Conservation (phyloP, 1,140 invertebrate species). For the Drosophila cardini region DNA sequence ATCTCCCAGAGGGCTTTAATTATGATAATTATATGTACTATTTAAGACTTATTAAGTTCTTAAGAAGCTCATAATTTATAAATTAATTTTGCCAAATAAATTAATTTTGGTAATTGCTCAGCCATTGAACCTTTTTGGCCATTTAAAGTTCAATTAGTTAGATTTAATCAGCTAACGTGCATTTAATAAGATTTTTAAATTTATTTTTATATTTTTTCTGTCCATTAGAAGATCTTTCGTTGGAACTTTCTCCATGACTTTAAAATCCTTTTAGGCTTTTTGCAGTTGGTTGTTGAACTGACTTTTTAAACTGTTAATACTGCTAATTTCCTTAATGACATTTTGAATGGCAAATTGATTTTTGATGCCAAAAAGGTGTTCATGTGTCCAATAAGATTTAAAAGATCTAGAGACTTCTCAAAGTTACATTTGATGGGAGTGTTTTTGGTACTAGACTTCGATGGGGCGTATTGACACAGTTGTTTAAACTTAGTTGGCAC, state of each 20-base stretch:
- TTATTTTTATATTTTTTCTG: background rate
- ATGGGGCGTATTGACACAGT: too few relatives aligned
- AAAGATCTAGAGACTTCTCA: background rate
- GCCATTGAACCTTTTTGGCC: conserved; percentile 47
- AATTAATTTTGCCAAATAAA: conserved; percentile 37
- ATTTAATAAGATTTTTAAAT: conserved; percentile 15
- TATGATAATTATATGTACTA: conserved; percentile 47
- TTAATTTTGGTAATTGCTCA: conserved; percentile 26
- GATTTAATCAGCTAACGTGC: conserved; percentile 14
- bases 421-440: conserved; percentile 42
- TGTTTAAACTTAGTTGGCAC: conserved; percentile 11
- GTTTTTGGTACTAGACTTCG: too few relatives aligned
- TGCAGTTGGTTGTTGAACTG: conserved; percentile 49
- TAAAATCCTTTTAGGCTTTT: conserved; percentile 10
- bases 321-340: conserved; percentile 40
- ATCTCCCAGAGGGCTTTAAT: conserved; percentile 28
- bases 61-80: conserved; percentile 29
- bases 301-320: background rate
- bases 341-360: conserved; percentile 53
- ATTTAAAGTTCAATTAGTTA: conserved; percentile 56
- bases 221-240: background rate
- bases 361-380: conserved; percentile 23
- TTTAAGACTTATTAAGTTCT: conserved; percentile 39
- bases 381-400: background rate
- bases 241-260: conserved; percentile 11